Percentiles rank a stretch among this genome's conserved stretches.
Evolutionary conservation across 2,888 invertebrate species (phyloP).

Genomic region (Liopterus haemorrhoidalis): DNA sequence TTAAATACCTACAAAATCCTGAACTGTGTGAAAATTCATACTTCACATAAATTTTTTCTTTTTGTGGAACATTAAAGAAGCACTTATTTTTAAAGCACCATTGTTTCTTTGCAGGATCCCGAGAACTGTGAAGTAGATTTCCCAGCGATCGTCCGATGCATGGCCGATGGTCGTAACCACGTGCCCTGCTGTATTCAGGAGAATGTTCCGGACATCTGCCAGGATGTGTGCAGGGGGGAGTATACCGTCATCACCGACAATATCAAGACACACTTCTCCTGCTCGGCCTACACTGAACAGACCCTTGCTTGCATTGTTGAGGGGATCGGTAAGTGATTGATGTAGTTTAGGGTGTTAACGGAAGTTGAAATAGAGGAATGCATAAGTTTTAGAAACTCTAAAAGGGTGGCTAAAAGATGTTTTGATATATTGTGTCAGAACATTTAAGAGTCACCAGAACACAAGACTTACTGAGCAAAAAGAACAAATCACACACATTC

Average conservation of each 20-base stretch:
- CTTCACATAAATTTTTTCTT: no score
- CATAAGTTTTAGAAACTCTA: no score
- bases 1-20: no score
- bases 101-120: slow-evolving; percentile 75
- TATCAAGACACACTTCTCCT: slow-evolving; percentile 77
- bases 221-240: slow-evolving; percentile 78
- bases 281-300: slow-evolving; percentile 74
- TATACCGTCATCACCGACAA: slow-evolving; percentile 79
- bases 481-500: no score
- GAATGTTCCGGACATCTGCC: slow-evolving; percentile 76
- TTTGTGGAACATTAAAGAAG: no score
- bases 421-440: no score
- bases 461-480: no score
- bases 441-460: no score
- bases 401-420: no score
- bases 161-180: slow-evolving; percentile 79
- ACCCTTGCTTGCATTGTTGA: slow-evolving; percentile 78
- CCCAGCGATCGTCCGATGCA: slow-evolving; percentile 70
- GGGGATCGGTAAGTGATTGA: slow-evolving; percentile 56
- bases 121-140: slow-evolving; percentile 77
- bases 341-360: background rate
- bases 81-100: no score
- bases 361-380: no score
- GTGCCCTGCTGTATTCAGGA: slow-evolving; percentile 79
- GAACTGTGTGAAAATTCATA: no score